Conservation (phyloP, 1,140 invertebrate species). For the Chironomus striatipennis region DNA sequence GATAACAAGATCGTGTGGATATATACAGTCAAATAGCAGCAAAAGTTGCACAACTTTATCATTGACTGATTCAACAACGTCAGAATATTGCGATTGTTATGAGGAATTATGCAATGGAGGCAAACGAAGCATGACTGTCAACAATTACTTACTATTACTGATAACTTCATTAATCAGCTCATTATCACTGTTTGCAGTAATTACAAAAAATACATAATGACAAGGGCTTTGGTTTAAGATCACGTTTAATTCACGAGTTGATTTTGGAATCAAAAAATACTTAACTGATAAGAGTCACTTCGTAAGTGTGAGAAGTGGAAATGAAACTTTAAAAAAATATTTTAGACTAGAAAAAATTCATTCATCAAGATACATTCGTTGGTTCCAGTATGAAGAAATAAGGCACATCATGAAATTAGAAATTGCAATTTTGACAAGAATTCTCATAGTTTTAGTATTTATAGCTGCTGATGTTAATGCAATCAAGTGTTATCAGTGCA, state of each 20-base stretch:
- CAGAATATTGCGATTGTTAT: neutral
- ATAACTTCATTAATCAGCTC: no score
- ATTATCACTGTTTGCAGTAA: no score
- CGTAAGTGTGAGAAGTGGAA: neutral
- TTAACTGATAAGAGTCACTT: neutral
- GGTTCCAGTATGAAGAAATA: neutral
- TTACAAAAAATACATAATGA: no score
- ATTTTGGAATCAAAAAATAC: neutral
- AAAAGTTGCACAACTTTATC: neutral
- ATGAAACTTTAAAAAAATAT: neutral
- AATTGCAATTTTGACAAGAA: neutral
- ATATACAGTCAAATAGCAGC: neutral
- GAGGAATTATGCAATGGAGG: neutral
- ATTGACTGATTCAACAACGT: neutral
- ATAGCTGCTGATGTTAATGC: neutral
- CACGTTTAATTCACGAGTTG: neutral
- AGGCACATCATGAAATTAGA: neutral
- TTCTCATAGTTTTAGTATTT: constrained; percentile 8
- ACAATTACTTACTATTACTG: neutral
- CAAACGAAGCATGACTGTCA: neutral
- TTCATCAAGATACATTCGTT: neutral
- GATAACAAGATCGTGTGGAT: neutral
- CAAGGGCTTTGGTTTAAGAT: neutral
- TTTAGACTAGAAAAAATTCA: no score
- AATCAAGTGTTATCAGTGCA: constrained; percentile 1